These are phyloP conservation scores for Arvicanthis niloticus DNA, from an alignment of 2,113 vertebrate genomes.

Conservation along the genomic window DNA sequence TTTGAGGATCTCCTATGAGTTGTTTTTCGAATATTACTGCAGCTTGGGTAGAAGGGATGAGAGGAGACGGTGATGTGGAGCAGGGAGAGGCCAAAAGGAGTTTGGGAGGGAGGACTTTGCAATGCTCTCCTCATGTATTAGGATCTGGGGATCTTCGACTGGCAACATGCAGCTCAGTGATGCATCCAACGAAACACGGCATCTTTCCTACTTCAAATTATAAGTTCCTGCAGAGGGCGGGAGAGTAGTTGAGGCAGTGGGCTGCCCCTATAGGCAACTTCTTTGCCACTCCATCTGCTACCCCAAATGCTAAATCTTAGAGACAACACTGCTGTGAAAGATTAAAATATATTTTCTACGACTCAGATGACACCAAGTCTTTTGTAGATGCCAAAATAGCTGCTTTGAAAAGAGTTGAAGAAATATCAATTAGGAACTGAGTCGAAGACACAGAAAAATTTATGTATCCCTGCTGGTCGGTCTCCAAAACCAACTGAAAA, in stretches of 20 bases:
- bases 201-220: conserved; percentile 91
- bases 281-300: conserved; percentile 93
- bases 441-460: conserved; percentile 91
- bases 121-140: conserved; percentile 37
- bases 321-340: conserved; percentile 93
- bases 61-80: background rate
- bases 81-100: background rate
- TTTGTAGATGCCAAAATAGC: conserved; percentile 93
- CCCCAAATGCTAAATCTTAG: conserved; percentile 93
- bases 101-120: background rate
- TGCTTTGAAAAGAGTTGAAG: conserved; percentile 93
- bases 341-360: conserved; percentile 94
- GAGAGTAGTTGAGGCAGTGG: conserved; percentile 91
- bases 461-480: conserved; percentile 92
- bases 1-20: conserved; percentile 63
- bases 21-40: background rate
- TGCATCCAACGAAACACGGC: conserved; percentile 87
- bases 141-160: conserved; percentile 85
- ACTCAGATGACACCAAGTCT: conserved; percentile 93
- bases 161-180: conserved; percentile 87
- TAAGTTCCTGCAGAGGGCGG: conserved; percentile 91
- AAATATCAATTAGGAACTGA: conserved; percentile 93
- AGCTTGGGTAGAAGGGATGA: conserved; percentile 42
- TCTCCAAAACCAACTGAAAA: conserved; percentile 91
- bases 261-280: conserved; percentile 93